Base-by-base conservation (phyloP, 2,797 vertebrate genomes). In the Tapera naevia region DNA sequence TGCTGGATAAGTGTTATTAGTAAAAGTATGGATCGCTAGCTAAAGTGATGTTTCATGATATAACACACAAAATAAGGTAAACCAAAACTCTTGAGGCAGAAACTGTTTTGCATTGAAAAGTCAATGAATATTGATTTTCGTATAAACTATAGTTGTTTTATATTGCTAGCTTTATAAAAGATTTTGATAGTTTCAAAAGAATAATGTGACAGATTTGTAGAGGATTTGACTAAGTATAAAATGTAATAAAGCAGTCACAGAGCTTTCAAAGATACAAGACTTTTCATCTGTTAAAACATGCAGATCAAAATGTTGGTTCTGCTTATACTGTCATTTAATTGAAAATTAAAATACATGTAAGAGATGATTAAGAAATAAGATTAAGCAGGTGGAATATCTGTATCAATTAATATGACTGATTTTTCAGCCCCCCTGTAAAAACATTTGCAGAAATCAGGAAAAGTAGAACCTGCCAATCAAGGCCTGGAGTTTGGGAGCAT, bases 81-180 rank as follows among this genome's bases (percentile, higher is more conserved):
- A 91, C 57, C 32, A 88, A 82, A 89, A 53, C 33, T 79, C 65
- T 79, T 79, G 50, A 95, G 46, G 48, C 71, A 91, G 80, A 95
- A 94, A 91, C 32, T 39, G 43, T 51, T 96, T 92, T 91, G 62
- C 72, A 76, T 86, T 79, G 61, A 85, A 92, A 97, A 96, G 78
- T 84, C 93, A 94, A 96, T 90, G 66, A 66, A 8, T 61, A 96
- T 96, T 95, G 94, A 96, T 95, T 94, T 93, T 87, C 53, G 65
- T 90, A 87, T 89, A 85, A 96, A 81, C 69, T 66, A 80, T n/a
- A 73, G 71, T 88, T 88, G 54, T 5, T 86, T 94, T 94, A 61
- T 86, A 86, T 73, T 82, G 39, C 79, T 64, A 74, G 41, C 46
- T 65, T 58, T 76, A 74, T 48, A 91, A 83, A 91, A 89, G 45